Percentiles rank a stretch among this genome's conserved stretches.
These are phyloP conservation scores for Neuroscelio doddi DNA, from an alignment of 2,888 invertebrate genomes.

Conservation along the genomic window DNA sequence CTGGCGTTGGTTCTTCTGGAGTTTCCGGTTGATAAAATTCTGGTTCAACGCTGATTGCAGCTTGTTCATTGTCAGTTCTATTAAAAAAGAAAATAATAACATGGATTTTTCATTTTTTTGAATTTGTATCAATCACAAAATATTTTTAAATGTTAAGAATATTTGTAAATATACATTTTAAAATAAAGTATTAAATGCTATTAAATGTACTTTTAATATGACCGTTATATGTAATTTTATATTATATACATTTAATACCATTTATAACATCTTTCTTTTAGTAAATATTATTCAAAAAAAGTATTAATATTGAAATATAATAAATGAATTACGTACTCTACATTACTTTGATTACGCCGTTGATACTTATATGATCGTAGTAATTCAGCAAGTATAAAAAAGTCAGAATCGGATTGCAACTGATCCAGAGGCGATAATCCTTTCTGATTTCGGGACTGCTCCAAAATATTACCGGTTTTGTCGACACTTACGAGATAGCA, in stretches of 20 bases:
- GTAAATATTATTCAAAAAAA: background rate
- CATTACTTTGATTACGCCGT: constrained; percentile 44
- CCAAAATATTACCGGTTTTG: constrained; percentile 53
- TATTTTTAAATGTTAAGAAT: no score
- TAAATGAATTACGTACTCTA: constrained; percentile 47
- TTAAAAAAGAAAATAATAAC: no score
- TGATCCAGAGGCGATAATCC: constrained; percentile 82
- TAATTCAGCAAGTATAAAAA: constrained; percentile 73
- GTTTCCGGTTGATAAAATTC: constrained; percentile 26
- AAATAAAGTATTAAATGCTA: no score
- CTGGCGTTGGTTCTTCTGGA: constrained; percentile 10
- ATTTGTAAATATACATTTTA: no score
- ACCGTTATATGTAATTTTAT: no score
- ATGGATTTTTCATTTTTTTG: no score
- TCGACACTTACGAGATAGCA: constrained; percentile 78
- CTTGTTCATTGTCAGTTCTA: constrained; percentile 48
- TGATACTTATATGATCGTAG: constrained; percentile 73
- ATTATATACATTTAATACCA: no score
- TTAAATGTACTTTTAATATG: no score
- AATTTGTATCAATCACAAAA: no score
- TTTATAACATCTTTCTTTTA: background rate
- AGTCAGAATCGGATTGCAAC: constrained; percentile 72
- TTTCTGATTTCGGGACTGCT: constrained; percentile 76
- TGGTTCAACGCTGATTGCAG: constrained; percentile 36
- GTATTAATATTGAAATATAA: background rate